Conservation (phyloP, 1,140 invertebrate genomes). For the Aphidius gifuensis region DNA sequence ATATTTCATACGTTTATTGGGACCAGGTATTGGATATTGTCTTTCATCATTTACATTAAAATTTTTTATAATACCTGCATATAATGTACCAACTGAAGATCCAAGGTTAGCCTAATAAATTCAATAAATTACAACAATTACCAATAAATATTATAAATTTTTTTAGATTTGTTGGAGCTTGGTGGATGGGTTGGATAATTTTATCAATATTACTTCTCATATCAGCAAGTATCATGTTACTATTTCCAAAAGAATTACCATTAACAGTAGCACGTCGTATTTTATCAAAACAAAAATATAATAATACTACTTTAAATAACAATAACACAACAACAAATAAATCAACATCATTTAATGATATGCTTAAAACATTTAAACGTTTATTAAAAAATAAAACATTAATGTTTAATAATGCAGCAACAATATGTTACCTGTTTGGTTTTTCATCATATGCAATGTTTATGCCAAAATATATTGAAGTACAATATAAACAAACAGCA, state of each 20-base stretch:
- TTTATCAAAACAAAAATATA: conserved; percentile 49
- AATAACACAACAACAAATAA: conserved; percentile 39
- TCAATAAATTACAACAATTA: conserved; percentile 13
- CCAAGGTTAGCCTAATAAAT: conserved; percentile 52
- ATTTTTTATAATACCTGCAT: conserved; percentile 65
- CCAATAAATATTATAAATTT: neutral
- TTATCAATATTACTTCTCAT: conserved; percentile 63
- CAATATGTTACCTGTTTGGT: conserved; percentile 68
- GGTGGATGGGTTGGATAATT: conserved; percentile 78
- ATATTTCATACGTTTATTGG: conserved; percentile 68
- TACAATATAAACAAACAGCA: conserved; percentile 70
- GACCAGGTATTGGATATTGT: conserved; percentile 69
- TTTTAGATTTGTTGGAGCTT: conserved; percentile 69
- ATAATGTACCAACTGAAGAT: conserved; percentile 67
- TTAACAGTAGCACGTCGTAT: conserved; percentile 59
- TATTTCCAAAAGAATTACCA: conserved; percentile 67
- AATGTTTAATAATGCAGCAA: conserved; percentile 67
- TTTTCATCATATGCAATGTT: conserved; percentile 75
- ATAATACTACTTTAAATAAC: conserved; percentile 26
- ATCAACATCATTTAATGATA: conserved; percentile 57
- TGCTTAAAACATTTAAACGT: conserved; percentile 63
- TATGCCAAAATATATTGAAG: conserved; percentile 75
- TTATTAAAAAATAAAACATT: conserved; percentile 64
- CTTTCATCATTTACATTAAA: conserved; percentile 68
- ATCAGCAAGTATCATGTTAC: conserved; percentile 61